Percentiles rank a stretch among this genome's conserved stretches.
phyloP scores from a whole-genome alignment of 1,140 invertebrate species.

The Holcopasites calliopsidis region DNA sequence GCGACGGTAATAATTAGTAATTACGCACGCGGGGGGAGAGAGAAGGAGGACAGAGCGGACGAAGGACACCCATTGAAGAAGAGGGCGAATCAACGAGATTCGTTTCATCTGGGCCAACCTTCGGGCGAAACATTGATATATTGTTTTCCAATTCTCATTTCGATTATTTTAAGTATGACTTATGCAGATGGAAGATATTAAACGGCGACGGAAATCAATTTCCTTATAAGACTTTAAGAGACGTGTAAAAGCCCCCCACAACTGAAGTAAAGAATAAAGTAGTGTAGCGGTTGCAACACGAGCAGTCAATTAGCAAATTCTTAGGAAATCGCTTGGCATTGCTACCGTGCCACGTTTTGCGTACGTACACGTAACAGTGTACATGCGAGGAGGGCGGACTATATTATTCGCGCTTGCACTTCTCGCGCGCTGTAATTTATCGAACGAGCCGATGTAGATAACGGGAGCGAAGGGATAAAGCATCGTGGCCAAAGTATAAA shows the following conservation, averaged over 20 bases:
- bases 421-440: constrained; percentile 44
- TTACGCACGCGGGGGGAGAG: constrained; percentile 40
- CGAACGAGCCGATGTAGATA: constrained; percentile 47
- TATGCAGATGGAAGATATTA: neutral
- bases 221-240: constrained; percentile 17
- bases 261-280: constrained; percentile 1
- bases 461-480: constrained; percentile 26
- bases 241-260: constrained; percentile 4
- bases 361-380: too few relatives aligned
- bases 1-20: constrained; percentile 71
- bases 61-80: neutral
- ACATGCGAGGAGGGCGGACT: constrained; percentile 68
- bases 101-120: constrained; percentile 69
- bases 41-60: neutral
- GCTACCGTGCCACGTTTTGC: constrained; percentile 35
- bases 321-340: constrained; percentile 68
- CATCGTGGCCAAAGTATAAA: constrained; percentile 26
- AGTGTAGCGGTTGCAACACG: constrained; percentile 5
- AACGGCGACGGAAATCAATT: constrained; percentile 13
- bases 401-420: constrained; percentile 70
- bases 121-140: neutral
- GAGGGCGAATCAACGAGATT: constrained; percentile 38
- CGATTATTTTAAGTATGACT: too few relatives aligned
- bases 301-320: constrained; percentile 49
- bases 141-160: neutral